Evolutionary conservation across 2,797 vertebrate genomes (phyloP).

Genomic region (Tinamus major): DNA sequence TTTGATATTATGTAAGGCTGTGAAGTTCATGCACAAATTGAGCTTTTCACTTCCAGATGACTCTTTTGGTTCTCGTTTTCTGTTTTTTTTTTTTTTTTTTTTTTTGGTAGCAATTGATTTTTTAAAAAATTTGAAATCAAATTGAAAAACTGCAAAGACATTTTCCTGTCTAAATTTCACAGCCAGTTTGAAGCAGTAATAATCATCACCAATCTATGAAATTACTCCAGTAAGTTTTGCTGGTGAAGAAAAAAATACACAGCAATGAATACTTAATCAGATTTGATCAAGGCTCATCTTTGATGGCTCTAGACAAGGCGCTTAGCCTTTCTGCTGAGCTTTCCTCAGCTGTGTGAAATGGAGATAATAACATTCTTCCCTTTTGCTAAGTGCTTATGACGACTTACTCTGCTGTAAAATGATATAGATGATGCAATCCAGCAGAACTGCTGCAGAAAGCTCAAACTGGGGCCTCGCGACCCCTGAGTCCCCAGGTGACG

Average conservation of each 20-base stretch:
- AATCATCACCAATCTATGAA: background rate
- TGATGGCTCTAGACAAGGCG: background rate
- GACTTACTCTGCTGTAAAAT: background rate
- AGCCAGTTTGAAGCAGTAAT: background rate
- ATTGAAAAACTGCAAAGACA: background rate
- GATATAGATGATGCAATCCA: background rate
- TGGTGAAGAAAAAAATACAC: background rate
- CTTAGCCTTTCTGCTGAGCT: background rate
- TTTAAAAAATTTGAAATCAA: background rate
- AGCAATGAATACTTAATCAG: background rate
- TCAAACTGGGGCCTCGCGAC: fast-evolving
- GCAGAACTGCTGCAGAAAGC: background rate
- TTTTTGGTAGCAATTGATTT: background rate
- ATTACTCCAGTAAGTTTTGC: background rate
- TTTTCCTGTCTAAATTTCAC: slow-evolving; percentile 15
- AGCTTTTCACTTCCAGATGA: background rate
- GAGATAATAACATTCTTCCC: background rate
- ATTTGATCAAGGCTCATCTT: background rate
- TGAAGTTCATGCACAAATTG: background rate
- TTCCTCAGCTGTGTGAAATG: background rate
- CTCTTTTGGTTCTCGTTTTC: background rate
- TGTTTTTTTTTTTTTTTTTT: background rate
- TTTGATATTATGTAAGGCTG: background rate
- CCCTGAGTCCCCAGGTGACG: background rate
- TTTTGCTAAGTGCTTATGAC: background rate